Evolutionary conservation across 2,888 invertebrate genomes (phyloP), one percentile per base, ranked within the genome.

Genomic region (Sicus ferrugineus): DNA sequence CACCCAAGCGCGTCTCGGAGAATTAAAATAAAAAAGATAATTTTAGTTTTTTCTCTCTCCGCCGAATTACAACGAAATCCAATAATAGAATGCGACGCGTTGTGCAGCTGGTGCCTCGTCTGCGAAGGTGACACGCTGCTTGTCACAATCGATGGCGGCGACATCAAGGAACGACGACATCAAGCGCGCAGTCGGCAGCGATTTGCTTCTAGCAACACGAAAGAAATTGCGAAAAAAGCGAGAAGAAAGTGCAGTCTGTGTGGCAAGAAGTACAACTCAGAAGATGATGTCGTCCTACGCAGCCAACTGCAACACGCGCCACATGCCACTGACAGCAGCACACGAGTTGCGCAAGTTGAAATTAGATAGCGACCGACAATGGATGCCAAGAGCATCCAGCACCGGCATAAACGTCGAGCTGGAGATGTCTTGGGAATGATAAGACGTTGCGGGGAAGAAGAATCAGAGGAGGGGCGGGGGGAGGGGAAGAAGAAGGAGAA

Each of bases 281-380:
- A 16, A 46, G 48, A 26, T 26, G 23, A 38, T 26, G 23, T 54
- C 65, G 34, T 38, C 26, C 54, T 38, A 48, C 52, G 48, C 62
- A 48, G 30, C 42, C 23, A 2, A 7, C 50, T 21, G 21, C 50
- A 54, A 28, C 52, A 65, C n/a, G 14, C 38, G 38, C 23, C 9
- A 14, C 54, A 21, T 54, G 65, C 3, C 30, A 6, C 26, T 54
- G 65, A 54, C 65, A 65, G 46, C 52, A 16, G 34, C n/a, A 48
- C 26, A 34, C 34, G 34, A 16, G 34, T 2, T 4, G 21, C 52
- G n/a, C 28, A 23, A 26, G 26, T 34, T 21, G 65, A 65, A 38
- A 54, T 65, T 65, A 65, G 65, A 65, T 65, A 52, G 54, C 54
- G 65, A 52, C 34, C 23, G 65, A 54, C 65, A 65, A 65, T 52